Evolutionary conservation across 2,113 vertebrate genomes (phyloP), one percentile per base, ranked within the genome.

Genomic region (Ariopsis seemanni): DNA sequence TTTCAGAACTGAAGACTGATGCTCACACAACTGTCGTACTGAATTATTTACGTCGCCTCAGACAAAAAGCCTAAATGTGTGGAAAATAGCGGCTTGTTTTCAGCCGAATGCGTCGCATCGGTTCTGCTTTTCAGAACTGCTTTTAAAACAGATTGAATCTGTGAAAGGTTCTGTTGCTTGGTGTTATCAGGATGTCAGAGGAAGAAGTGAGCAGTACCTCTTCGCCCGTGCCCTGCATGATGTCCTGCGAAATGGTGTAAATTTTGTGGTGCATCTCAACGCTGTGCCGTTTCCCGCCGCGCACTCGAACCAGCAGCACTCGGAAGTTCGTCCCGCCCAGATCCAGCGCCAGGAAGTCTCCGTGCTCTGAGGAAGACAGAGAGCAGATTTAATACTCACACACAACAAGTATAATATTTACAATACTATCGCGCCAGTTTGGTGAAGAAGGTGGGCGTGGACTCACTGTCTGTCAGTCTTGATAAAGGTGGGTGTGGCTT

Each of bases 211-310:
- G 7, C 53, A 2, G 0, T 90, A 99, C 98, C 97, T 99, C 97
- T 5, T 99, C 97, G 6, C 98, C 98, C 0, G 97, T 98, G 58
- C 98, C 97, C 9, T 98, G 97, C 97, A 97, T 98, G 88, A 93
- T 92, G n/a, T 99, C 97, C 91, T 96, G 94, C 0, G 98, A 97
- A 90, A 99, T 98, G 65, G 94, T 92, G 91, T 99, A 99, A 94
- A 99, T 99, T 95, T 99, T 99, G 87, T 99, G 97, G 91, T 99
- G 97, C 97, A 99, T 98, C 88, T 98, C 97, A 7, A 98, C 98
- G 0, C 94, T 96, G 0, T 94, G 96, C 79, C 93, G 93, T 89
- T 95, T 97, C 82, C 96, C 97, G 0, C 94, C 96, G 52, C 95
- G 94, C 52, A 99, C 94, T 0, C 95, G 95, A 62, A 99, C 98